Conservation (phyloP, 2,888 invertebrate species). For the Microctonus aethiopoides region DNA sequence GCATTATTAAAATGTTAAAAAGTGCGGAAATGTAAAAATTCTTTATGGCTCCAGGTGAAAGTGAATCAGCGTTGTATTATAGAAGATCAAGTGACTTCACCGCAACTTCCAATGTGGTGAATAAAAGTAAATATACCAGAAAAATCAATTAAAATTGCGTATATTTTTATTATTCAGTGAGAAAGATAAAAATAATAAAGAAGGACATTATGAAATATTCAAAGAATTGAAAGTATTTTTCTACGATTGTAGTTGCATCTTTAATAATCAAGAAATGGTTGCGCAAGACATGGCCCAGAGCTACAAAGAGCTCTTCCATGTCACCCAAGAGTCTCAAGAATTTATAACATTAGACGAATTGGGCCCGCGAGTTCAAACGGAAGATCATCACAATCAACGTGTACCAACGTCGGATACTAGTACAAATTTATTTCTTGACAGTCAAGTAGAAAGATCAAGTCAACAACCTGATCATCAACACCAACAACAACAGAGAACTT, state of each 20-base stretch:
- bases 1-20: not conserved
- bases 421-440: constrained; percentile 38
- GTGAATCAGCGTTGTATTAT: constrained; percentile 40
- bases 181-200: too few relatives aligned
- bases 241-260: constrained; percentile 41
- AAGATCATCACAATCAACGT: constrained; percentile 38
- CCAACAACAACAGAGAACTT: constrained; percentile 43
- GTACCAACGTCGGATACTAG: constrained; percentile 40
- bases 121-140: too few relatives aligned
- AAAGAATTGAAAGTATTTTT: constrained; percentile 46
- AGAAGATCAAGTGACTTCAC: constrained; percentile 49
- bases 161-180: too few relatives aligned
- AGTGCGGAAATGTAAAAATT: not conserved
- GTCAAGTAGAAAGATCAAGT: constrained; percentile 38
- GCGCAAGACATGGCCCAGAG: constrained; percentile 61
- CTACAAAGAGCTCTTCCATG: constrained; percentile 58
- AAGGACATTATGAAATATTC: not conserved
- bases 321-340: constrained; percentile 57
- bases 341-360: constrained; percentile 59
- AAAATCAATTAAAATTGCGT: too few relatives aligned
- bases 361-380: constrained; percentile 50
- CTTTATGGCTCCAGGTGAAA: constrained; percentile 18
- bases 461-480: not conserved
- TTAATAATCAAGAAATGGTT: constrained; percentile 53
- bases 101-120: constrained; percentile 44